phyloP scores from a whole-genome alignment of 2,797 vertebrate species.

The Sebastes hopkinsi region DNA sequence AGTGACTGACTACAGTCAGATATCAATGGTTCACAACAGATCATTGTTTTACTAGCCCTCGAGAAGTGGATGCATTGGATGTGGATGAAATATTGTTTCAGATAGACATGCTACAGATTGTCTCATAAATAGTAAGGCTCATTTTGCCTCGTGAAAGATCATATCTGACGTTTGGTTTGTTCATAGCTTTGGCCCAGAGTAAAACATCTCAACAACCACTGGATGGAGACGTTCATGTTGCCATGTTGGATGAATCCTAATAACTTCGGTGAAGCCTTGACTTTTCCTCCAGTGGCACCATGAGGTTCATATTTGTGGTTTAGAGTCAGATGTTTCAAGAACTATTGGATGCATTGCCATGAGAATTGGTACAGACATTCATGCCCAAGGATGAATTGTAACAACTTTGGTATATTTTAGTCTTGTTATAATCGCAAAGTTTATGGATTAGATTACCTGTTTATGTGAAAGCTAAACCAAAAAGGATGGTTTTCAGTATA shows the following conservation, averaged over 20 bases:
- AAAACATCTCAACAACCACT: too few species aligned
- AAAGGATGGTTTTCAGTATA: background rate
- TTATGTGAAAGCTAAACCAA: background rate
- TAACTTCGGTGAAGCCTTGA: too few species aligned
- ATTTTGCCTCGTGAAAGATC: background rate
- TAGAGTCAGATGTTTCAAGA: too few species aligned
- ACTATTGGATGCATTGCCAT: too few species aligned
- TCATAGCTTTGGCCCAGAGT: too few species aligned
- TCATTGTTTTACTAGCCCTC: background rate
- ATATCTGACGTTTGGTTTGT: too few species aligned
- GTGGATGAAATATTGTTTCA: background rate
- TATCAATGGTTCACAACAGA: background rate
- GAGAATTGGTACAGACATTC: too few species aligned
- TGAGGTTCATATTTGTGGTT: too few species aligned
- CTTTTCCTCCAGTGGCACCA: too few species aligned
- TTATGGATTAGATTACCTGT: background rate
- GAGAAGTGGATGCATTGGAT: background rate
- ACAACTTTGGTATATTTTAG: background rate
- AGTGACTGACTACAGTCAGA: background rate
- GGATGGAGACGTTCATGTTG: too few species aligned
- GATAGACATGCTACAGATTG: background rate
- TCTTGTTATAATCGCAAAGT: background rate
- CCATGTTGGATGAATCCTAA: too few species aligned
- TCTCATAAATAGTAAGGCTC: background rate
- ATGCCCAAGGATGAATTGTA: too few species aligned